phyloP scores from a whole-genome alignment of 2,113 vertebrate genomes.

The Caranx ignobilis region DNA sequence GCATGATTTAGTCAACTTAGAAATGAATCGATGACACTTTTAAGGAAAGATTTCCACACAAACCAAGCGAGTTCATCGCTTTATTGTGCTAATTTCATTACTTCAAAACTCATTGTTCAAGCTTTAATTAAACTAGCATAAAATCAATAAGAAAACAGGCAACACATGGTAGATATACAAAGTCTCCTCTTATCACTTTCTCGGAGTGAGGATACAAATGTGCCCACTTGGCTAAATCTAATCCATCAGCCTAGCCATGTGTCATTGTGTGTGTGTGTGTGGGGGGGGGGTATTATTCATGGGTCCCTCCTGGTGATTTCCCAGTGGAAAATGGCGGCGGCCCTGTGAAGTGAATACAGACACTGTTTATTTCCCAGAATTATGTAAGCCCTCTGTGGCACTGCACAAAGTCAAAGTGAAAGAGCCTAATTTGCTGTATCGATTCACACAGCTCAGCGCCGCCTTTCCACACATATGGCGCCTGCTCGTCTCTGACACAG shows the following conservation, averaged over 20 bases:
- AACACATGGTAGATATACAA: conserved; percentile 40
- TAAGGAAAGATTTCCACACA: conserved; percentile 48
- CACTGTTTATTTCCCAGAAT: conserved; percentile 75
- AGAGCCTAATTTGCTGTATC: conserved; percentile 74
- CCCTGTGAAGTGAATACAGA: conserved; percentile 78
- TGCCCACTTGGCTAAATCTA: conserved; percentile 74
- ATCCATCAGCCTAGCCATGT: conserved; percentile 72
- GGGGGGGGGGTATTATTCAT: conserved; percentile 75
- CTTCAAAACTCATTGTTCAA: conserved; percentile 45
- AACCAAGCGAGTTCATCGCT: background rate
- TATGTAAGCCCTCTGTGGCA: conserved; percentile 72
- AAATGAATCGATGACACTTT: conserved; percentile 36
- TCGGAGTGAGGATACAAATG: conserved; percentile 54
- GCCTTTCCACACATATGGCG: conserved; percentile 57
- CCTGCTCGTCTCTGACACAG: conserved; percentile 56
- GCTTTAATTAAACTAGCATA: conserved; percentile 58
- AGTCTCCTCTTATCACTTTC: conserved; percentile 52
- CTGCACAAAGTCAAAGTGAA: conserved; percentile 75
- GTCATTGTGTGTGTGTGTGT: conserved; percentile 28
- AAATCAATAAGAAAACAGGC: conserved; percentile 64
- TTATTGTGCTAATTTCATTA: conserved; percentile 35
- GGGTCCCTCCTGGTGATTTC: conserved; percentile 77
- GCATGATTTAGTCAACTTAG: conserved; percentile 19
- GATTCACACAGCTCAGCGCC: conserved; percentile 57
- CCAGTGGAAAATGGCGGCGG: conserved; percentile 71